Evolutionary conservation across 92 coral and sea anemone genomes (phyloP).

Genomic region (Zoanthus sociatus): DNA sequence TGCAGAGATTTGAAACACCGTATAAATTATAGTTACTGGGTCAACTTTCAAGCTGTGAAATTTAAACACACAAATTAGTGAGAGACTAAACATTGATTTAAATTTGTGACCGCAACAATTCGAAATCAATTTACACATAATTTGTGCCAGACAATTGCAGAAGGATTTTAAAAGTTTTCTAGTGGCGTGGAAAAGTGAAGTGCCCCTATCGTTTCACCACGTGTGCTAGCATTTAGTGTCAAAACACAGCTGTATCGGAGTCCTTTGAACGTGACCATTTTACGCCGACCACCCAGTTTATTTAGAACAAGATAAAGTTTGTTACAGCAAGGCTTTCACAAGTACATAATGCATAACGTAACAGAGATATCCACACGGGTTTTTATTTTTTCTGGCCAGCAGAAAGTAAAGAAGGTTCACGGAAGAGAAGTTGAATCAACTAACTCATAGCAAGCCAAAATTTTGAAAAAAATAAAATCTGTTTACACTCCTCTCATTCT

Average conservation of each 20-base stretch:
- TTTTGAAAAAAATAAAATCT: not conserved
- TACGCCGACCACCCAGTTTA: conserved; percentile 36
- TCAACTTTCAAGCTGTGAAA: conserved; percentile 8
- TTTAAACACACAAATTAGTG: not conserved
- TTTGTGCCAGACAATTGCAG: conserved; percentile 1
- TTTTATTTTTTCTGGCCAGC: conserved; percentile 29
- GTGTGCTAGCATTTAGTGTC: not conserved
- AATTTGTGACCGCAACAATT: not conserved
- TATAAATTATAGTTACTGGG: not conserved
- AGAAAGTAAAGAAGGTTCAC: not conserved
- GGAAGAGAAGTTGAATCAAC: not conserved
- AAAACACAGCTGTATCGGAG: conserved; percentile 26
- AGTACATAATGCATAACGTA: not conserved
- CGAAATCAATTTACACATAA: not conserved
- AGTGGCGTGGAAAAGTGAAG: not conserved
- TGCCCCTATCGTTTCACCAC: conserved; percentile 2
- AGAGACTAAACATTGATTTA: conserved; percentile 12
- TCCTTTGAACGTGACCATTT: not conserved
- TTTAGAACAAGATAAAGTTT: not conserved
- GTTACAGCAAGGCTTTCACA: conserved; percentile 12
- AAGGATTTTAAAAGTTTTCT: not conserved
- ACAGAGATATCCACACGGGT: not conserved
- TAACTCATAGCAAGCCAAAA: conserved; percentile 24
- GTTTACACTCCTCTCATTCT: not conserved
- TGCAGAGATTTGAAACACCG: not conserved